phyloP scores from a whole-genome alignment of 2,113 vertebrate species.

The Propithecus coquereli region DNA sequence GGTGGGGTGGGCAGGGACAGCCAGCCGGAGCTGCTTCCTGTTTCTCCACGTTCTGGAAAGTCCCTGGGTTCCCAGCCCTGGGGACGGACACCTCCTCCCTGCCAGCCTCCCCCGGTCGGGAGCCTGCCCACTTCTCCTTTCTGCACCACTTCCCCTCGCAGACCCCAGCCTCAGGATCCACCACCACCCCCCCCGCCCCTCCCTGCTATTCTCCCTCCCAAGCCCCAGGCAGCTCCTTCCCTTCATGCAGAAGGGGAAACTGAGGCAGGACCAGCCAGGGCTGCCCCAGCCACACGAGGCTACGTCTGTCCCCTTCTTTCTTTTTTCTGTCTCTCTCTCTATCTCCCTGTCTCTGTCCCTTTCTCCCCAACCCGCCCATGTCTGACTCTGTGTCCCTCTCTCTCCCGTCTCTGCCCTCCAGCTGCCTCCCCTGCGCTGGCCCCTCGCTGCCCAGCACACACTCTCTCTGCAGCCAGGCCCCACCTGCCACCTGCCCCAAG shows the following conservation, averaged over 20 bases:
- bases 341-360: too few relatives aligned
- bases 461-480: fast-evolving
- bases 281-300: neutral
- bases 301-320: fast-evolving
- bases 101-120: neutral
- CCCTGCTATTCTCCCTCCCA: neutral
- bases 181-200: neutral
- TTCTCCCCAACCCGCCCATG: too few relatives aligned
- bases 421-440: fast-evolving
- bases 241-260: neutral
- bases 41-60: conserved; percentile 69
- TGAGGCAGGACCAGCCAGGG: neutral
- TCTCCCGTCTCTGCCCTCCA: fast-evolving
- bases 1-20: neutral
- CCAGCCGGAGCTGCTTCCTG: conserved; percentile 53
- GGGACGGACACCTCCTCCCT: neutral
- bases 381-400: neutral
- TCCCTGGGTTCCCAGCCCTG: conserved; percentile 24
- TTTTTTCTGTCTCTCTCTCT: neutral
- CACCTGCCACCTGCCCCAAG: neutral
- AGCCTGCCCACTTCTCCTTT: conserved; percentile 67
- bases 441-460: too few relatives aligned
- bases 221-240: neutral
- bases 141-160: conserved; percentile 37
- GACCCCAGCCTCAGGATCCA: neutral